These are phyloP conservation scores for Drosophila malerkotliana DNA, from an alignment of 1,140 invertebrate genomes.

Conservation along the genomic window DNA sequence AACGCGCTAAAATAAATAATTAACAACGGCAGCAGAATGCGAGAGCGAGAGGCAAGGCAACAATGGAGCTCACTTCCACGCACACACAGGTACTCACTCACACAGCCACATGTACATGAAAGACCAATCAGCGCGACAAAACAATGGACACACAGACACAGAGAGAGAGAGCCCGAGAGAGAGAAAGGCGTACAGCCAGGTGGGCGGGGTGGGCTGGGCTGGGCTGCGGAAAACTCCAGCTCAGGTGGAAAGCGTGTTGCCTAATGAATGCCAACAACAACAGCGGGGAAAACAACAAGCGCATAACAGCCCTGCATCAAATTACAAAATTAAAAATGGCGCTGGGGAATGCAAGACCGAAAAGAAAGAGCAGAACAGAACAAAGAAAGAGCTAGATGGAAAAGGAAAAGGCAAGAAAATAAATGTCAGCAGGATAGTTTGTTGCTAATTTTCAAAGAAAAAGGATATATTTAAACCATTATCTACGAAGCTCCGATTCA, in stretches of 20 bases:
- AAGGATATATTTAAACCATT: no score
- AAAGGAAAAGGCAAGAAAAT: no score
- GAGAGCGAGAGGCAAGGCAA: constrained; percentile 48
- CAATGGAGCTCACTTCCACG: constrained; percentile 42
- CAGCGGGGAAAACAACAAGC: constrained; percentile 29
- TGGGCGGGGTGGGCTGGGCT: constrained; percentile 1
- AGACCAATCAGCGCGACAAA: constrained; percentile 81
- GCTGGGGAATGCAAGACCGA: constrained; percentile 26
- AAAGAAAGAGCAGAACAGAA: neutral
- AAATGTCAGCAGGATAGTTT: no score
- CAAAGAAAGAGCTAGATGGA: neutral
- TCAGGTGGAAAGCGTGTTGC: constrained; percentile 70
- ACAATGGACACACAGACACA: constrained; percentile 69
- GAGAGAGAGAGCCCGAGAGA: constrained; percentile 11
- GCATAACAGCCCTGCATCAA: constrained; percentile 65
- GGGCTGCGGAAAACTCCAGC: constrained; percentile 28
- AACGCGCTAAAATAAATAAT: constrained; percentile 75
- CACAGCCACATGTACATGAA: constrained; percentile 51
- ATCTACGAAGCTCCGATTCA: no score
- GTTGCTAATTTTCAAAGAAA: no score
- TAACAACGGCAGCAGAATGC: constrained; percentile 51
- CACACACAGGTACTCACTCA: constrained; percentile 19
- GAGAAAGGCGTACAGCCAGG: neutral
- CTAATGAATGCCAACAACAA: constrained; percentile 65
- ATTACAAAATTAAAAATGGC: constrained; percentile 83